Percentiles rank a stretch among this genome's conserved stretches.
Conservation (phyloP, 2,888 invertebrate species). For the Pteria penguin region DNA sequence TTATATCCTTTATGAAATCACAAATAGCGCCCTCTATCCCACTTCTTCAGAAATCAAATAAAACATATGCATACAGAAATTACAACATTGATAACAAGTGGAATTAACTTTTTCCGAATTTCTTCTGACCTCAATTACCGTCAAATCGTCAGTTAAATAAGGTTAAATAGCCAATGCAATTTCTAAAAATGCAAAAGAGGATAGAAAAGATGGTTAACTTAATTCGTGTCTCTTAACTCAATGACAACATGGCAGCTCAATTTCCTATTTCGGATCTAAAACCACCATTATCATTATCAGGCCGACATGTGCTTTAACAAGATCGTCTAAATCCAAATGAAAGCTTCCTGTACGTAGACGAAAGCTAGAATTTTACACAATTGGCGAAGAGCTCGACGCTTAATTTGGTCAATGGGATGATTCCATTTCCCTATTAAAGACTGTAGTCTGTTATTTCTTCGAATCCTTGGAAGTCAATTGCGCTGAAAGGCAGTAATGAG, state of each 20-base stretch:
- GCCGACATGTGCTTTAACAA: slow-evolving; percentile 20
- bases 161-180: too few relatives aligned
- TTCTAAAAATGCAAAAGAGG: too few relatives aligned
- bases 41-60: too few relatives aligned
- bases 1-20: too few relatives aligned
- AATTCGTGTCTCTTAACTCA: slow-evolving; percentile 25
- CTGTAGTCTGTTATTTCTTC: neutral
- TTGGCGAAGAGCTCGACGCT: slow-evolving; percentile 39
- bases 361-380: slow-evolving; percentile 37
- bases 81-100: too few relatives aligned
- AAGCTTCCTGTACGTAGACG: slow-evolving; percentile 21
- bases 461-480: slow-evolving; percentile 20
- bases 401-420: slow-evolving; percentile 28
- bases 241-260: slow-evolving; percentile 27
- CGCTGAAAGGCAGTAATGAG: slow-evolving; percentile 26
- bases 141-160: too few relatives aligned
- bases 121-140: too few relatives aligned
- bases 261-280: slow-evolving; percentile 29
- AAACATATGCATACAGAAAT: too few relatives aligned
- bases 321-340: slow-evolving; percentile 21
- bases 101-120: too few relatives aligned
- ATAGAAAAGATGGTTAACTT: too few relatives aligned
- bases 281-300: neutral
- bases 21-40: too few relatives aligned
- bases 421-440: slow-evolving; percentile 36